phyloP scores from a whole-genome alignment of 2,113 vertebrate genomes.

The Podarcis cretensis region DNA sequence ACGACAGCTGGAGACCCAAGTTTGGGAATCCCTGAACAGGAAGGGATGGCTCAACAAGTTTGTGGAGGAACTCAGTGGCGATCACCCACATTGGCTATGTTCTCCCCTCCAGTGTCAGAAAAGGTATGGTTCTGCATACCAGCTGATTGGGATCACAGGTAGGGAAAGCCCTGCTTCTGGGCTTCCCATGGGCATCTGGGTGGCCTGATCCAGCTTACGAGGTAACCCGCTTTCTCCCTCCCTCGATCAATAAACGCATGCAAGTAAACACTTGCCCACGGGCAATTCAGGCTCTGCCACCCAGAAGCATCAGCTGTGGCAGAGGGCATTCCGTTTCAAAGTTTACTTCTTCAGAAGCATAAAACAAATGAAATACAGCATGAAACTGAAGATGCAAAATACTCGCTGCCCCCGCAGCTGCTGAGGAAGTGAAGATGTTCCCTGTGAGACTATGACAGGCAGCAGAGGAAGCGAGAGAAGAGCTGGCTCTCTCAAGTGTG shows the following conservation, averaged over 20 bases:
- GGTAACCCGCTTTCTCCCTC: neutral
- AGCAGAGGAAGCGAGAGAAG: neutral
- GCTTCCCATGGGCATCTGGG: too few species aligned
- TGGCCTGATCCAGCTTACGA: too few species aligned
- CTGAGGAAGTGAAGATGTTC: neutral
- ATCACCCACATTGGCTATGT: too few species aligned
- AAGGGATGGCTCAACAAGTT: too few species aligned
- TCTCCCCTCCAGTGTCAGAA: too few species aligned
- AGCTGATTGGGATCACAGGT: too few species aligned
- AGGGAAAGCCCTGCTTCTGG: too few species aligned
- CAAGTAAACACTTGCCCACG: neutral
- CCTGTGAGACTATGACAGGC: neutral
- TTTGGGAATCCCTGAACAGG: neutral
- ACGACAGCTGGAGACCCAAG: neutral
- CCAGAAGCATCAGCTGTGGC: neutral
- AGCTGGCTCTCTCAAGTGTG: neutral
- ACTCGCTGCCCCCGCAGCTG: neutral
- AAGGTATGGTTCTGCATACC: too few species aligned
- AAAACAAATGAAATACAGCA: neutral
- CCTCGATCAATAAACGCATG: neutral
- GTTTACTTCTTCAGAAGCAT: neutral
- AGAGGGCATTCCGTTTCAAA: neutral
- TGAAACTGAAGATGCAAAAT: neutral
- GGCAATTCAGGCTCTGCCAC: neutral
- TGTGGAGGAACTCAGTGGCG: too few species aligned